Percentiles rank a stretch among this genome's conserved stretches.
These are phyloP conservation scores for Hypothenemus hampei DNA, from an alignment of 1,140 invertebrate genomes.

Conservation along the genomic window DNA sequence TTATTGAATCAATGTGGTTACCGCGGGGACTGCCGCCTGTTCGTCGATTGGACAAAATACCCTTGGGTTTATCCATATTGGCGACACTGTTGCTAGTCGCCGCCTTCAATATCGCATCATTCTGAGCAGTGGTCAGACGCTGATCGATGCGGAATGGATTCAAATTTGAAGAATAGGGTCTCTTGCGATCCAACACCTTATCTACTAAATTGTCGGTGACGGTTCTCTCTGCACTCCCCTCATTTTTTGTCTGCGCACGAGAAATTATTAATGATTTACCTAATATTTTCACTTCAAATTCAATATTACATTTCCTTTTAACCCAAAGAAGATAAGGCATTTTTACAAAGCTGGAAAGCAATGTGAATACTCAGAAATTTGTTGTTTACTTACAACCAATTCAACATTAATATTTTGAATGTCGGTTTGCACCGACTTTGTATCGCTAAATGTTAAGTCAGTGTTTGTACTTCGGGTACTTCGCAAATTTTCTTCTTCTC, in stretches of 20 bases:
- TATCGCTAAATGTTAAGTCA: neutral
- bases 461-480: conserved; percentile 7
- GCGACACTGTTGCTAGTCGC: neutral
- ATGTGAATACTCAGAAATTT: too few species aligned
- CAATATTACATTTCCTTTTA: too few species aligned
- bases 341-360: conserved; percentile 6
- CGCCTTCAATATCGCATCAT: conserved; percentile 32
- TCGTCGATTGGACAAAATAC: conserved; percentile 39
- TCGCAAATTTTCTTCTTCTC: neutral
- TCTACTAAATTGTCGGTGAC: conserved; percentile 25
- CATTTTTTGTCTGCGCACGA: conserved; percentile 7
- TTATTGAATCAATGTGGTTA: conserved; percentile 18
- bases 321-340: too few species aligned
- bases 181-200: conserved; percentile 2
- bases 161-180: neutral
- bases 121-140: conserved; percentile 37
- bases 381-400: conserved; percentile 40
- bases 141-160: conserved; percentile 29
- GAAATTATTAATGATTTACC: too few species aligned
- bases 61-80: conserved; percentile 41
- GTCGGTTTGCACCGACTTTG: conserved; percentile 42
- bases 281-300: too few species aligned
- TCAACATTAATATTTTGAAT: conserved; percentile 41
- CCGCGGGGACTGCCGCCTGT: conserved; percentile 45
- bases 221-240: conserved; percentile 16